A percentile compares a stretch with the other conserved stretches of the same genome.
phyloP scores from a whole-genome alignment of 2,113 vertebrate species.

The Pavo muticus region DNA sequence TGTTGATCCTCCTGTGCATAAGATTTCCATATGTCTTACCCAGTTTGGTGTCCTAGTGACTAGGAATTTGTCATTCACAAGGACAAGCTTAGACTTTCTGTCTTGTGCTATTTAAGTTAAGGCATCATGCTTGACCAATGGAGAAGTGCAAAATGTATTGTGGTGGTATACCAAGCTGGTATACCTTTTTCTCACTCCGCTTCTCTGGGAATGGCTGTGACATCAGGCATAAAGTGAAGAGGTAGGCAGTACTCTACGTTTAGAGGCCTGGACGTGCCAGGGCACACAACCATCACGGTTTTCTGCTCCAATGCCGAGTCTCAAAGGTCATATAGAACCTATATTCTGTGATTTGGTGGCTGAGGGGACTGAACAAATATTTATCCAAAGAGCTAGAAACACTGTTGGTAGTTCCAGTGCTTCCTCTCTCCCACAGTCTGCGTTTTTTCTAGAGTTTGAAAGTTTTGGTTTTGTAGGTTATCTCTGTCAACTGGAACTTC shows the following conservation, averaged over 20 bases:
- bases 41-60: constrained; percentile 15
- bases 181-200: not conserved
- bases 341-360: constrained; percentile 9
- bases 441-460: constrained; percentile 8
- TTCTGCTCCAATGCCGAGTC: constrained; percentile 4
- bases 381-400: not conserved
- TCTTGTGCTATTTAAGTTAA: constrained; percentile 28
- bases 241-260: not conserved
- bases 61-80: constrained; percentile 48
- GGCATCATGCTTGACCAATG: constrained; percentile 32
- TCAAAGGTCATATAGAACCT: constrained; percentile 21
- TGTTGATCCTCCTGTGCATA: constrained; percentile 5
- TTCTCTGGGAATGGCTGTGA: constrained; percentile 4
- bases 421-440: constrained; percentile 38
- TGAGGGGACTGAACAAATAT: not conserved
- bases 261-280: not conserved
- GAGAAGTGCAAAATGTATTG: constrained; percentile 26
- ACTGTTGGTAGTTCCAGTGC: not conserved
- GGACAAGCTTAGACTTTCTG: constrained; percentile 10
- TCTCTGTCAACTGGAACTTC: not conserved
- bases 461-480: constrained; percentile 23
- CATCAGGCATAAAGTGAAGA: constrained; percentile 1
- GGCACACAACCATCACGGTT: rapidly evolving
- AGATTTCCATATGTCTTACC: constrained; percentile 35
- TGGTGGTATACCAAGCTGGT: not conserved